Evolutionary conservation across 2,113 vertebrate species (phyloP).

Genomic region (Caranx melampygus): DNA sequence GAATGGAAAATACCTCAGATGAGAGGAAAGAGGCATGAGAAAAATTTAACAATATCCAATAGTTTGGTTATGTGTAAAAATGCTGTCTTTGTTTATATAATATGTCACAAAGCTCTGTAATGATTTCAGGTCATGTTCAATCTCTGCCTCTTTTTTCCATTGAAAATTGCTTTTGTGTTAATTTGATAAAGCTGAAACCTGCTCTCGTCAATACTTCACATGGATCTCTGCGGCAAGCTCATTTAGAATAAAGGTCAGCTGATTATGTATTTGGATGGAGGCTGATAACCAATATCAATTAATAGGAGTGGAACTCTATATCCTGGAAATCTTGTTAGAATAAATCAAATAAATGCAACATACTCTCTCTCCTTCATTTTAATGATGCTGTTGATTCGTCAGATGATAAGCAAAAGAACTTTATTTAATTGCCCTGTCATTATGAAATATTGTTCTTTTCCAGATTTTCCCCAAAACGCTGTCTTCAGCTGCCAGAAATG

Average conservation of each 20-base stretch:
- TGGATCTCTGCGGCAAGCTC: constrained; percentile 26
- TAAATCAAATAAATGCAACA: constrained; percentile 23
- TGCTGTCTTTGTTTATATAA: background rate
- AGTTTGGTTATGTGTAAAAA: background rate
- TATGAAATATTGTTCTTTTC: background rate
- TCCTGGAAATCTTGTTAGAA: constrained; percentile 7
- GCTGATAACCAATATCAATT: constrained; percentile 24
- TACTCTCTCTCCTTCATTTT: constrained; percentile 19
- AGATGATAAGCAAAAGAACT: background rate
- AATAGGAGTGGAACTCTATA: constrained; percentile 6
- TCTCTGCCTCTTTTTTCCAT: background rate
- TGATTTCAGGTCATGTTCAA: background rate
- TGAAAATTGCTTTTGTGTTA: constrained; percentile 23
- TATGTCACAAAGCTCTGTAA: background rate
- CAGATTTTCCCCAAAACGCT: background rate
- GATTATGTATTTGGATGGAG: constrained; percentile 43
- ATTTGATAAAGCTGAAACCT: constrained; percentile 16
- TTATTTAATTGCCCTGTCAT: background rate
- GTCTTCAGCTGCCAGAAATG: fast-evolving
- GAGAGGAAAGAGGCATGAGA: background rate
- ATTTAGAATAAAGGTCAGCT: constrained; percentile 47
- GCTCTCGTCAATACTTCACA: constrained; percentile 21
- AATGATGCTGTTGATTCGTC: constrained; percentile 12
- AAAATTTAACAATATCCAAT: background rate
- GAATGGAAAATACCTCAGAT: background rate